Conservation (phyloP, 64 coral and sea anemone genomes). For the Actinia tenebrosa region DNA sequence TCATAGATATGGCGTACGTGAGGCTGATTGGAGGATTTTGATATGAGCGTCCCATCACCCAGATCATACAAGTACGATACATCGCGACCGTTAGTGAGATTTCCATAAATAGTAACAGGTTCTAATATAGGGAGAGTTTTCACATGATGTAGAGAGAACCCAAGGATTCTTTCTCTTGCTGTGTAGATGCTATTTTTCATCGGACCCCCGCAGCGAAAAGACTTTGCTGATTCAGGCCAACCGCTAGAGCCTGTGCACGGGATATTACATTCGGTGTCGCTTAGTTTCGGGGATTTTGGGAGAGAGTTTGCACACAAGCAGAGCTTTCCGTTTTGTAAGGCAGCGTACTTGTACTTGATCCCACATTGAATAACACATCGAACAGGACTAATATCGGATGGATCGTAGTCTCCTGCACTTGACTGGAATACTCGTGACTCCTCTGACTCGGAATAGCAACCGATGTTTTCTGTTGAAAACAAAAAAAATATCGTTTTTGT, state of each 20-base stretch:
- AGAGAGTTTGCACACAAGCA: conserved; percentile 70
- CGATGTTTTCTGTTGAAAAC: conserved; percentile 48
- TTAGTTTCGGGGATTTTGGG: conserved; percentile 35
- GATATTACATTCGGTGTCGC: conserved; percentile 54
- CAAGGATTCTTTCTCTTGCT: conserved; percentile 56
- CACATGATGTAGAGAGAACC: conserved; percentile 21
- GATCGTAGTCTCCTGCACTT: conserved; percentile 79
- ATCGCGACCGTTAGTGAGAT: conserved; percentile 40
- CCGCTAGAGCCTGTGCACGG: conserved; percentile 43
- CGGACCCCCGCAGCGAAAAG: conserved; percentile 51
- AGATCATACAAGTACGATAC: conserved; percentile 35
- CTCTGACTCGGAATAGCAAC: conserved; percentile 40
- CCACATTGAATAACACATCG: conserved; percentile 64
- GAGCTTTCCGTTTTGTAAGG: conserved; percentile 51
- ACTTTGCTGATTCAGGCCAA: conserved; percentile 3
- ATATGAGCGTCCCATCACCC: conserved; percentile 43
- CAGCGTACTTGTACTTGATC: conserved; percentile 69
- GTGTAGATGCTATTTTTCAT: conserved; percentile 62
- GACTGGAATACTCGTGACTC: conserved; percentile 51
- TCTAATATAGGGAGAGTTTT: conserved; percentile 34
- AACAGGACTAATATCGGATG: conserved; percentile 60
- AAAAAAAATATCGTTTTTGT: no score
- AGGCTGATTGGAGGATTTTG: conserved; percentile 5
- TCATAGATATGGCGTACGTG: conserved; percentile 54
- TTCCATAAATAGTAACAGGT: conserved; percentile 49